A percentile compares a stretch with the other conserved stretches of the same genome.
Evolutionary conservation across 2,888 invertebrate species (phyloP).

Genomic region (Brenthis daphne): DNA sequence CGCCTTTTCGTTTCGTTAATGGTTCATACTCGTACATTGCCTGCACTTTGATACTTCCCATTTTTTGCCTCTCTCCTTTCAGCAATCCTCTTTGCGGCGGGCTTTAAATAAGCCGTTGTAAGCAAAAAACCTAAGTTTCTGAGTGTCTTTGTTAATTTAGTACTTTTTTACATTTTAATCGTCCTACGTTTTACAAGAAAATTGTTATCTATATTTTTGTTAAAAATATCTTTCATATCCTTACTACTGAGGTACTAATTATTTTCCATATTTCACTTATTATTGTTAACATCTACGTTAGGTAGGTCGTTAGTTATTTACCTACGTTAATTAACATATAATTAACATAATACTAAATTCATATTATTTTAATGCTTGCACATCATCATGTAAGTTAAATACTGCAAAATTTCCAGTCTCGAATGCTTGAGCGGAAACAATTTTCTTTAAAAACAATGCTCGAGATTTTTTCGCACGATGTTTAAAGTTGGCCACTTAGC

Average conservation of each 20-base stretch:
- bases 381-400: slow-evolving; percentile 37
- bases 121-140: slow-evolving; percentile 30
- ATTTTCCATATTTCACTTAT: too few relatives aligned
- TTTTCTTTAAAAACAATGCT: slow-evolving; percentile 56
- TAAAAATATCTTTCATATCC: too few relatives aligned
- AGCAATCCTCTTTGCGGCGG: slow-evolving; percentile 41
- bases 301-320: too few relatives aligned
- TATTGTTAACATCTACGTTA: too few relatives aligned
- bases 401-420: slow-evolving; percentile 37
- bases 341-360: neutral
- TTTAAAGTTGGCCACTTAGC: slow-evolving; percentile 58
- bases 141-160: slow-evolving; percentile 22
- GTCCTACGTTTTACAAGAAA: neutral
- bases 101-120: slow-evolving; percentile 36
- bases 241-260: too few relatives aligned
- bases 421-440: slow-evolving; percentile 39
- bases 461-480: slow-evolving; percentile 67
- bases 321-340: too few relatives aligned
- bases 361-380: slow-evolving; percentile 10
- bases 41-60: slow-evolving; percentile 18
- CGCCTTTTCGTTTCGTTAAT: slow-evolving; percentile 18
- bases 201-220: neutral
- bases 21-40: slow-evolving; percentile 16
- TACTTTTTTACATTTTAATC: slow-evolving; percentile 11
- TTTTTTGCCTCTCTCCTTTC: slow-evolving; percentile 23